Base-by-base conservation (phyloP, 2,797 vertebrate genomes). In the Karalla daura region DNA sequence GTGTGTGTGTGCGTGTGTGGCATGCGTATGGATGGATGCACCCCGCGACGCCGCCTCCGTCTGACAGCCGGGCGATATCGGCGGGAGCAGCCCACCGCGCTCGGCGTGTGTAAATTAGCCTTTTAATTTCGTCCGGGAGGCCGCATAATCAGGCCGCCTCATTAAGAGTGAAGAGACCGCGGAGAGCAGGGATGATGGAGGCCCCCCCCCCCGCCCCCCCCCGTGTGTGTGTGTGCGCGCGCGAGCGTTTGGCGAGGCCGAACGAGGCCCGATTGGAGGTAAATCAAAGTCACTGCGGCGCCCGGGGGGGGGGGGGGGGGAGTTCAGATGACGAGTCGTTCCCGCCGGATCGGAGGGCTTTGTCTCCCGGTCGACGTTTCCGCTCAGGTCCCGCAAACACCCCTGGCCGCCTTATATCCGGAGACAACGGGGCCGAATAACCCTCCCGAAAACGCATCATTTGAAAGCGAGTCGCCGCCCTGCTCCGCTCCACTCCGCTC, bases 51-150 rank as follows among this genome's bases (percentile, higher is more conserved):
- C 49, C 47, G 25, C 45, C 20, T 65, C 44, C 47, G 27, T 41
- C 52, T 53, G 60, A 30, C 41, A 53, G 58, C 53, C 17, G 2
- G 9, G 41, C 12, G 5, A 27, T 68, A 70, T 78, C 83, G 49
- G 70, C 27, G 2, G 2, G 45, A 74, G 35, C 73, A 63, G 75
- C 73, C 39, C 73, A 35, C 54, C 61, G 40, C 24, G 37, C 71
- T 79, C n/a, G 1, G 67, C 68, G 83, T 84, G 47, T 84, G 47
- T 83, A 80, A 87, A 88, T 77, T 32, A 83, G 61, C 66, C 35
- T 61, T 88, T 80, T 83, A 80, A 88, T 84, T 65, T 63, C 73
- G 84, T 83, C 82, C 79, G 80, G 78, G 68, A 62, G 70, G 67
- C 68, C 56, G 77, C 63, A 63, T 81, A 73, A 84, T 78, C 55